Evolutionary conservation across 2,888 invertebrate species (phyloP).

Genomic region (Athalia cordata): DNA sequence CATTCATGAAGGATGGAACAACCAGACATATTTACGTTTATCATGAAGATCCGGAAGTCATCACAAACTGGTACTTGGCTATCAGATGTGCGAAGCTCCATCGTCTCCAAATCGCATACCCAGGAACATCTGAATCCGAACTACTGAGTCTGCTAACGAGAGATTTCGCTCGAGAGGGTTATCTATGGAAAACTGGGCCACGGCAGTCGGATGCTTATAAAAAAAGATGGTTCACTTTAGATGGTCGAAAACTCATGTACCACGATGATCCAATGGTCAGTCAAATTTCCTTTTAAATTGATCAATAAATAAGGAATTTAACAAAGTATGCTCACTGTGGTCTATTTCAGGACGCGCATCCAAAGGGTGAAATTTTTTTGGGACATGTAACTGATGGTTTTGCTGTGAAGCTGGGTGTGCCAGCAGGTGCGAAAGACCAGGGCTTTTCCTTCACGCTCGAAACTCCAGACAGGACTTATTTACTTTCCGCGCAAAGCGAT

Average conservation of each 20-base stretch:
- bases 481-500: constrained; percentile 85
- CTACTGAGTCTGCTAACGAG: constrained; percentile 83
- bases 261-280: constrained; percentile 86
- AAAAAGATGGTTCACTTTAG: constrained; percentile 91
- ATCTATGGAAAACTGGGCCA: constrained; percentile 93
- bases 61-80: constrained; percentile 90
- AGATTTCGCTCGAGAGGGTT: constrained; percentile 91
- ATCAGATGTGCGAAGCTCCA: constrained; percentile 90
- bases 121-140: constrained; percentile 83
- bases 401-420: constrained; percentile 81
- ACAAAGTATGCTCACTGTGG: constrained; percentile 9
- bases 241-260: constrained; percentile 94
- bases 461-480: constrained; percentile 86
- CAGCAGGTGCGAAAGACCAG: constrained; percentile 83
- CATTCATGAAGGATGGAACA: constrained; percentile 88
- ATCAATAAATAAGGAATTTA: constrained; percentile 9
- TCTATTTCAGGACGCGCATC: constrained; percentile 83
- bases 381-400: constrained; percentile 87
- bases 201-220: constrained; percentile 87
- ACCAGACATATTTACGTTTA: constrained; percentile 92
- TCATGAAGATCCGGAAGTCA: constrained; percentile 89
- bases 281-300: constrained; percentile 12
- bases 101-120: constrained; percentile 88
- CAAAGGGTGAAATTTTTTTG: constrained; percentile 93
- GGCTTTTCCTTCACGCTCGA: constrained; percentile 88